These are phyloP conservation scores for Liodrosophila aerea DNA, from an alignment of 2,888 invertebrate species.

Conservation along the genomic window DNA sequence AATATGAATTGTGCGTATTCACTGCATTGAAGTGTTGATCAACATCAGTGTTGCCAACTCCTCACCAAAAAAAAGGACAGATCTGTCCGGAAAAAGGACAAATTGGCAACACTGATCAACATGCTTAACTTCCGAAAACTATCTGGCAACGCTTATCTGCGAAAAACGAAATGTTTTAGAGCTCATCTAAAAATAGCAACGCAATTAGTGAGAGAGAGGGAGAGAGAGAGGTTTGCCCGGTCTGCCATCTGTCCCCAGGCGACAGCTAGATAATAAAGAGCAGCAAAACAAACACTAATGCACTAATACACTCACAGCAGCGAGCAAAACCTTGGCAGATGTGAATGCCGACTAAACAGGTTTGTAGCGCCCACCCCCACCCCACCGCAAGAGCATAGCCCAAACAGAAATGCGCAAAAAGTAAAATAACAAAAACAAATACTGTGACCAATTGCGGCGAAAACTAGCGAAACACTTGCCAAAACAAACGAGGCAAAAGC, in stretches of 20 bases:
- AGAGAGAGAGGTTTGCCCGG: constrained; percentile 12
- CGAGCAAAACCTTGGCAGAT: constrained; percentile 55
- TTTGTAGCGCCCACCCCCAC: constrained; percentile 43
- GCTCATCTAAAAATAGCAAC: constrained; percentile 52
- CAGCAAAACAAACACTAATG: too few relatives aligned
- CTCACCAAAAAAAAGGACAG: too few relatives aligned
- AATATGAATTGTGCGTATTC: not conserved
- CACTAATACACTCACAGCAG: constrained; percentile 30
- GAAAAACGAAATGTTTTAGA: constrained; percentile 43
- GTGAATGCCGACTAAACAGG: constrained; percentile 53
- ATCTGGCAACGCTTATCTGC: constrained; percentile 34
- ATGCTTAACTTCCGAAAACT: too few relatives aligned
- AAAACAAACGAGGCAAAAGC: constrained; percentile 59
- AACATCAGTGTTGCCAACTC: too few relatives aligned
- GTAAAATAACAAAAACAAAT: constrained; percentile 36
- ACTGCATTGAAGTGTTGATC: not conserved
- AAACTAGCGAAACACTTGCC: constrained; percentile 57
- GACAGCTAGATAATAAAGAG: constrained; percentile 13
- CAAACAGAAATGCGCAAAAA: constrained; percentile 62
- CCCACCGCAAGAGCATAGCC: constrained; percentile 33
- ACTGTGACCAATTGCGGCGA: constrained; percentile 39
- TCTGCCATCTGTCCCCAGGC: constrained; percentile 47
- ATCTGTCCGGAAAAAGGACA: too few relatives aligned
- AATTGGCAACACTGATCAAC: too few relatives aligned
- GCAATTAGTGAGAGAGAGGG: constrained; percentile 16